Base-by-base conservation (phyloP, 1,140 invertebrate species). In the Leguminivora glycinivorella region DNA sequence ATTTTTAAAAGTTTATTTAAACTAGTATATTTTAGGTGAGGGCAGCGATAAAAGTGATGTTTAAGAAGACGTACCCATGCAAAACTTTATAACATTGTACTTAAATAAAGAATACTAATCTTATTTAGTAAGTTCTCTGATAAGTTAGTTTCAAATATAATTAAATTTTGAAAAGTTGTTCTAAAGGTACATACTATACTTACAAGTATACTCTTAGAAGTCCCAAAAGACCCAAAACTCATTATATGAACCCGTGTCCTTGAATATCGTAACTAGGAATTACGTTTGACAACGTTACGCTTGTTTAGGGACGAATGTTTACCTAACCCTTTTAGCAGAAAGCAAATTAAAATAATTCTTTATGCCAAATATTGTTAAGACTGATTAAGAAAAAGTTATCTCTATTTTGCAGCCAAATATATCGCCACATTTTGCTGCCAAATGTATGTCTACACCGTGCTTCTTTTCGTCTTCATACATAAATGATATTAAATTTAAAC, bases 181-280 rank as follows among this genome's bases (percentile, higher is more conserved):
- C 0, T 17, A 17, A 5, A 47, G 0, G 1, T 43, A 3, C 3
- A 17, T 47, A n/a, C 17, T 47, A 1, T 5, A 17, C 14, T 52
- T 17, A 22, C 47, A 52, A 5, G 47, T 19, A 56, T 56, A 56
- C 43, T 2, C 0, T 43, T 12, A 43, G 0, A 22, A 22, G 19
- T 22, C 58, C 58, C 26, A 17, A 63, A 31, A 34, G 29, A 63
- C 58, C 58, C 26, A 7, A 60, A 63, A 29, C 58, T 63, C 6
- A 6, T 63, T 17, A 63, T 29, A 29, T 10, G 6, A 60, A 5
- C 25, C n/a, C 58, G 58, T 63, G 58, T 17, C 25, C 6, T 29
- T 29, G 58, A 63, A 63, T 63, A 63, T 34, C 34, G 31, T 63
- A 63, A 63, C 58, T 63, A 34, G n/a, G 58, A 19, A 63, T 63